phyloP scores from a whole-genome alignment of 2,797 vertebrate genomes.

The Coregonus suidteri region DNA sequence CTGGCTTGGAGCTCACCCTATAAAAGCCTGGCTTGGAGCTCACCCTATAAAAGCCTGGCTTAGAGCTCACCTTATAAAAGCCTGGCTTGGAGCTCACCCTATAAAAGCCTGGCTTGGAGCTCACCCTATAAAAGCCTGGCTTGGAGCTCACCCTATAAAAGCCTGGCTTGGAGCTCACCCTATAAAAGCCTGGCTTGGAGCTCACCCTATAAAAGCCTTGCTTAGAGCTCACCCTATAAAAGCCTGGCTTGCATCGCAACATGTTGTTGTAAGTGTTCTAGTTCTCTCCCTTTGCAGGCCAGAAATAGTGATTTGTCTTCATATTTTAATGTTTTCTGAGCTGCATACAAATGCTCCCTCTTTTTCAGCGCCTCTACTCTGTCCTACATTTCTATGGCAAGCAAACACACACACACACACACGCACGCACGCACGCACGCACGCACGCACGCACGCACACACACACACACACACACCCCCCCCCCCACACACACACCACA shows the following conservation, averaged over 20 bases:
- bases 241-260: conserved; percentile 55
- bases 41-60: too few species aligned
- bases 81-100: too few species aligned
- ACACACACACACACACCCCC: too few species aligned
- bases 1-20: too few species aligned
- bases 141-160: too few species aligned
- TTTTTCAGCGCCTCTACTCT: conserved; percentile 44
- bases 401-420: conserved; percentile 13
- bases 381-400: conserved; percentile 57
- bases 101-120: too few species aligned
- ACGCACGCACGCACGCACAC: too few species aligned
- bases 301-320: conserved; percentile 75
- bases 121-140: too few species aligned
- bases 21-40: too few species aligned
- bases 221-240: conserved; percentile 12
- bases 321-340: conserved; percentile 73
- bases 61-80: too few species aligned
- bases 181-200: not conserved
- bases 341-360: conserved; percentile 65
- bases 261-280: conserved; percentile 57
- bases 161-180: conserved; percentile 51
- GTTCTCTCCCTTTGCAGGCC: conserved; percentile 54
- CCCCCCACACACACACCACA: too few species aligned
- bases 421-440: not conserved
- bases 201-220: too few species aligned